Base-by-base conservation (phyloP, 2,888 invertebrate genomes). In the Teleogryllus oceanicus region DNA sequence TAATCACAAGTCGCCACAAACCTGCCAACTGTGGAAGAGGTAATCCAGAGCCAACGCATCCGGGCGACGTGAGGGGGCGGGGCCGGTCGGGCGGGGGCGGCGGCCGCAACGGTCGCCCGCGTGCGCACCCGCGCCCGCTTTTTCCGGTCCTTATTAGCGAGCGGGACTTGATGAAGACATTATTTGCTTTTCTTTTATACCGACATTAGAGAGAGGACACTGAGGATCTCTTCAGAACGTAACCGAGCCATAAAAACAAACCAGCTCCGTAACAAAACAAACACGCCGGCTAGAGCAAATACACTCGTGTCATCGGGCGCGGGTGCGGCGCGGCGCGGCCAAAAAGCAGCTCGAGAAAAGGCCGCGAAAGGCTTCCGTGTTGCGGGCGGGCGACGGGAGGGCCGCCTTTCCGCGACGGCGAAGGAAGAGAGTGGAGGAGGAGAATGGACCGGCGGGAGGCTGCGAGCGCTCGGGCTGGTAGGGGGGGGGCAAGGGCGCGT, bases 81-180 rank as follows among this genome's bases (percentile, higher is more conserved):
- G 37, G 37, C 8, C 37, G 37, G 37, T 2, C 24, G 2, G 24
- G 24, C 2, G 24, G 24, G 24, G 24, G 24, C 3, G 24, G 24
- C 24, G 24, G 24, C 24, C 24, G 5, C 37, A 37, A 37, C 37
- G 37, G 37, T 37, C 37, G 37, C 37, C 37, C 37, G 37, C 5
- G 62, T 16, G 62, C 62, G 62, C 62, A 5, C 62, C 13, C 13
- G 16, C 21, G 62, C 62, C 62, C 4, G 62, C 62, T 62, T 62
- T 62, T 62, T 62, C 62, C 62, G 62, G n/a, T 62, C 62, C 62
- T 62, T 62, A 62, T 62, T 62, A 62, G 62, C 62, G n/a, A n/a
- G 16, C 62, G 16, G n/a, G 62, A 62, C 62, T 62, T 62, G 62
- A 62, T 62, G 62, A 62, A 62, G 62, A 62, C 62, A 62, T 62